Base-by-base conservation (phyloP, 2,113 vertebrate genomes). In the Taxidea taxus region DNA sequence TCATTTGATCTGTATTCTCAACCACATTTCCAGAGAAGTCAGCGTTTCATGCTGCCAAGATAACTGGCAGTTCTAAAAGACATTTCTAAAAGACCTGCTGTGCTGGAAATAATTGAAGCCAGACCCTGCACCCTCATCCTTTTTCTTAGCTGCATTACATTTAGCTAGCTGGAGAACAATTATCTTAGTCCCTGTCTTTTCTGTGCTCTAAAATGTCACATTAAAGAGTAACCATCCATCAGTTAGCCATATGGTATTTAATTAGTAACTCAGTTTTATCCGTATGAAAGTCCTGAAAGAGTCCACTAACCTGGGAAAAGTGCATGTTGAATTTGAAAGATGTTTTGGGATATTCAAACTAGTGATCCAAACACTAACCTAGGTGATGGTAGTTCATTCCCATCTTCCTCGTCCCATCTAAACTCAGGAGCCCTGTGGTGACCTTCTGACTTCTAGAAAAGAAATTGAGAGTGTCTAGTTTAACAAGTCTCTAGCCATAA, bases 71-170 rank as follows among this genome's bases (percentile, higher is more conserved):
- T 92, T 97, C 68, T 89, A 95, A 97, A 93, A 86, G 66, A 94
- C 74, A 89, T 94, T 96, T 78, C 93, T 87, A 56, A 97, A 97
- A 97, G 72, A 83, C 85, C 49, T 97, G 85, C 95, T 88, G 56
- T 88, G 87, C 83, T 94, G n/a, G 51, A 97, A 96, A 94, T 97
- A 97, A 98, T 94, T 97, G 95, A 98, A 97, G 82, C 68, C 83
- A 95, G 91, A 81, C 37, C 37, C n/a, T 91, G 21, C 6, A 96
- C 86, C 84, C 58, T 87, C 29, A 34, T 88, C 47, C 60, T 87
- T 82, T 88, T 93, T 54, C 94, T 95, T 87, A 85, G 64, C 77
- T 42, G 6, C 70, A 87, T 95, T 88, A 80, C 91, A 84, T 93
- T 95, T 97, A 96, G 62, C 83, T 60, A 96, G 91, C 44, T 70